Evolutionary conservation across 2,888 invertebrate genomes (phyloP).

Genomic region (Acronicta psi): DNA sequence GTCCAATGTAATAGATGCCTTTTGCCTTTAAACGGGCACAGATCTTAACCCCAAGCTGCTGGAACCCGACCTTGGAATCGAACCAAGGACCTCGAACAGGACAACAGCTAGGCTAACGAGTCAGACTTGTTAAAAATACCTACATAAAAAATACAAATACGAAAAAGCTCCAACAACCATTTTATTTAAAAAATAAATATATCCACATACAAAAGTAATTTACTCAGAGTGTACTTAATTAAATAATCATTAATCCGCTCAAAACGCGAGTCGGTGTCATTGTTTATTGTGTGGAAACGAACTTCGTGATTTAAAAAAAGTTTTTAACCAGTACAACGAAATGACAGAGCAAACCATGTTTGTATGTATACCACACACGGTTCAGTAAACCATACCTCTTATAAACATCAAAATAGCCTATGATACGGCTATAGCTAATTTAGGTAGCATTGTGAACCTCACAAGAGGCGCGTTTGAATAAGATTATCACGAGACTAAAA

Average conservation of each 20-base stretch:
- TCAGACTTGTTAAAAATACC: no score
- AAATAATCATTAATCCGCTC: conserved; percentile 73
- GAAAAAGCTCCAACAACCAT: conserved; percentile 6
- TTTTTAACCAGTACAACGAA: conserved; percentile 66
- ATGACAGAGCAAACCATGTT: conserved; percentile 74
- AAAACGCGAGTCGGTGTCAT: conserved; percentile 61
- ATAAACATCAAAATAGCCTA: conserved; percentile 73
- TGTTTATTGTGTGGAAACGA: conserved; percentile 66
- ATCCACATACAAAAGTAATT: conserved; percentile 31
- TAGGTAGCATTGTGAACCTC: conserved; percentile 88
- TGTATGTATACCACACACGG: conserved; percentile 77
- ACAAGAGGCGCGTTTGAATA: conserved; percentile 85
- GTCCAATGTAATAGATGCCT: no score
- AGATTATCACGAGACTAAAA: conserved; percentile 86
- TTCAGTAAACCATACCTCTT: conserved; percentile 65
- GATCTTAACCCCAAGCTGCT: no score
- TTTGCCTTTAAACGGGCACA: no score
- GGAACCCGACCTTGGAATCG: no score
- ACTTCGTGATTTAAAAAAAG: conserved; percentile 67
- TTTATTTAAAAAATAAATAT: not conserved
- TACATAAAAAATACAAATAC: no score
- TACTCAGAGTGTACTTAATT: conserved; percentile 65
- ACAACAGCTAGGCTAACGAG: no score
- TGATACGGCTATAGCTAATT: conserved; percentile 86
- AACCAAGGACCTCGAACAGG: no score